Base-by-base conservation (phyloP, 2,113 vertebrate genomes). In the Cinclus cinclus region DNA sequence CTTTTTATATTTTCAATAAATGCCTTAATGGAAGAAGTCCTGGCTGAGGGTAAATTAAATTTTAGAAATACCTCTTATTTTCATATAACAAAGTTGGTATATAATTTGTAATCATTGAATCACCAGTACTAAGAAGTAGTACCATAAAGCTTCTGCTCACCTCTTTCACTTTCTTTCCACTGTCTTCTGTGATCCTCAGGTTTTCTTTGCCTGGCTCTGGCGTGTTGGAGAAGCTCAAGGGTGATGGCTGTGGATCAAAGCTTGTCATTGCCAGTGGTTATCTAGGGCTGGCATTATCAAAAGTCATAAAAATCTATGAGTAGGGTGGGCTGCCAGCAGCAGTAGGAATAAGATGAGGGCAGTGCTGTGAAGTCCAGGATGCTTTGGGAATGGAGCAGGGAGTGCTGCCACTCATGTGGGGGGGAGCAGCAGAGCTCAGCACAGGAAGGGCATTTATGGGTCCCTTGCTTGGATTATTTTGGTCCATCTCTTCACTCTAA, bases 401-500 rank as follows among this genome's bases (percentile, higher is more conserved):
- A 1, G 7, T 19, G 39, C 25, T 56, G 2, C 4, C 15, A 20
- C 9, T 30, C 33, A 13, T 8, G 28, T 22, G 12, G 22, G 46
- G 59, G 28, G 22, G 24, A 41, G 30, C 9, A 15, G 23, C 60
- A 53, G 69, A 81, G 27, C 27, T 67, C 55, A 68, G 42, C 35
- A 55, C 30, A 37, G 20, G 25, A 18, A 67, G 10, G 6, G 10
- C 1, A 0, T 12, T 52, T 77, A 7, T 56, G 64, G 4, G 24
- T 69, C 18, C 14, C 12, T 85, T 67, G 17, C 46, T 55, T 8
- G 1, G 23, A 6, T 47, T 74, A 20, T 74, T 67, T 81, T 78
- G 37, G 7, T 68, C 35, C 13, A 3, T 63, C 23, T 44, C 5
- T 41, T 84, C 64, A 31, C 6, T 31, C 31, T 49, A 63, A 30